Base-by-base conservation (phyloP, 2,888 invertebrate species). In the Sinopyrophorus schimmeli region DNA sequence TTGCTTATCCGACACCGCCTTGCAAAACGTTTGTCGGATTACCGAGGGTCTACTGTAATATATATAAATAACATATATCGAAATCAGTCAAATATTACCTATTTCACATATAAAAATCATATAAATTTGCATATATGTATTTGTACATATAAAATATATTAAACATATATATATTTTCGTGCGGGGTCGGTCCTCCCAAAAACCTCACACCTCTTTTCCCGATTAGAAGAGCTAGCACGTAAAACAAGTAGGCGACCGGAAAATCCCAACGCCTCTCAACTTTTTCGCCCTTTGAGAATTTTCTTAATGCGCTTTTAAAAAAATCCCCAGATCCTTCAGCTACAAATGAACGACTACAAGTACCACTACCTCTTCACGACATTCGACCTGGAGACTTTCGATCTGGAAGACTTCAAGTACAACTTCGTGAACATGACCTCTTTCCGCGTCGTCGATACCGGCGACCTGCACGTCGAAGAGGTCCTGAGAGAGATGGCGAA, bases 341-440 rank as follows among this genome's bases (percentile, higher is more conserved):
- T 89, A 9, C 86, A 88, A 74, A 89, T 90, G 89, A 87, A 88
- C 69, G 88, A 89, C 67, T 88, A 87, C 73, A 87, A 87, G 68
- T 89, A 88, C 67, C 89, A 91, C 70, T 91, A 88, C 72, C 77
- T 89, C 52, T 87, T 90, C 64, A 88, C 88, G 14, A 84, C 85
- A 35, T 81, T 85, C 68, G 73, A 83, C 70, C 77, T 83, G 61
- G 83, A 83, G 68, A 80, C 81, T 51, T 82, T 82, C 69, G 82
- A 83, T 68, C 73, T 83, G 55, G 83, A 84, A 68, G 83, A 83
- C 68, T 87, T 86, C 73, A 83, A 84, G 68, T 84, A 87, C 74
- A 87, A 87, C 70, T 84, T 83, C 65, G 85, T 86, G 55, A 87
- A 87, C 71, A 83, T 87, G 72, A 87, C 87, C 46, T 84, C 86